phyloP scores from a whole-genome alignment of 2,113 vertebrate genomes.

The Aptenodytes forsteri region DNA sequence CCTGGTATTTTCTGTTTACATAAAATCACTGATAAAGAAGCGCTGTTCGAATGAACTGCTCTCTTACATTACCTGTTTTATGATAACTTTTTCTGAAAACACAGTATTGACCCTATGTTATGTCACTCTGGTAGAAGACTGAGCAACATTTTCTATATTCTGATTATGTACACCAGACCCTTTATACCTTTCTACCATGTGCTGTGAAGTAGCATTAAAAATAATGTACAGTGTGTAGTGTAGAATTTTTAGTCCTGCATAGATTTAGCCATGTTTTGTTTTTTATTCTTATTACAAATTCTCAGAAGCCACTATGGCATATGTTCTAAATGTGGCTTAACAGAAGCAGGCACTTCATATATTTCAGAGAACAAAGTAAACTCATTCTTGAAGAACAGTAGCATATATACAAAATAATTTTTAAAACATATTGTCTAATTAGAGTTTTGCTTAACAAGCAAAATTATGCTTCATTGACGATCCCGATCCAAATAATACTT shows the following conservation, averaged over 20 bases:
- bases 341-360: neutral
- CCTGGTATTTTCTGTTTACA: neutral
- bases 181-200: neutral
- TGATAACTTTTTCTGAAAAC: neutral
- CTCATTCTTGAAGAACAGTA: neutral
- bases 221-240: neutral
- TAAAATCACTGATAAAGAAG: neutral
- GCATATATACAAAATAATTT: neutral
- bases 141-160: neutral
- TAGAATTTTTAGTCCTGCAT: neutral
- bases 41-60: neutral
- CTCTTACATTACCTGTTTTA: neutral
- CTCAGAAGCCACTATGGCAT: neutral
- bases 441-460: neutral
- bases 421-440: neutral
- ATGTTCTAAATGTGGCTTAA: neutral
- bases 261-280: neutral
- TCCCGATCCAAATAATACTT: neutral
- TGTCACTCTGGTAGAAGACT: neutral
- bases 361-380: constrained; percentile 6
- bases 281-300: neutral
- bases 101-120: neutral
- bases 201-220: neutral
- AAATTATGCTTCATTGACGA: neutral
- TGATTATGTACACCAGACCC: neutral